These are phyloP conservation scores for Mimachlamys varia DNA, from an alignment of 2,888 invertebrate species.

Conservation along the genomic window DNA sequence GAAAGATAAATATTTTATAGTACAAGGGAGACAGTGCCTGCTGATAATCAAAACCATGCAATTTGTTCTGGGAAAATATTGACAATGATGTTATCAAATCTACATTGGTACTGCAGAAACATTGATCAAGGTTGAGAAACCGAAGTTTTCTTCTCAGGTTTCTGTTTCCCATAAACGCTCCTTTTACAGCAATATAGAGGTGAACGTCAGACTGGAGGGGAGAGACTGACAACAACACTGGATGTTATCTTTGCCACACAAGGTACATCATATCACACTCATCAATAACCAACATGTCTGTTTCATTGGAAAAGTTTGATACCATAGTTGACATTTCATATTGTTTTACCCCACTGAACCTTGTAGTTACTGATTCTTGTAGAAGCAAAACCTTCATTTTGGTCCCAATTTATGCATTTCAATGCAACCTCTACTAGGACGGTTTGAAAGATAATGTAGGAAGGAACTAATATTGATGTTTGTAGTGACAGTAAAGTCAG, in stretches of 20 bases:
- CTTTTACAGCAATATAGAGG: background rate
- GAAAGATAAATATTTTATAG: conserved; percentile 19
- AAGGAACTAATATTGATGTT: too few relatives aligned
- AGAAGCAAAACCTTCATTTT: too few relatives aligned
- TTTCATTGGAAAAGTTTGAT: too few relatives aligned
- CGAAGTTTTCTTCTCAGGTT: background rate
- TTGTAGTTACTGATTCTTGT: too few relatives aligned
- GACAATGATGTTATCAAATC: background rate
- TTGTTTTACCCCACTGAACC: too few relatives aligned
- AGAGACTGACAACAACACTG: background rate
- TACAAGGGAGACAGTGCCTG: background rate
- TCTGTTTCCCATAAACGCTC: background rate
- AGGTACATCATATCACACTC: background rate
- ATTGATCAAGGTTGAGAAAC: background rate
- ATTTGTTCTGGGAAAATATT: conserved; percentile 10
- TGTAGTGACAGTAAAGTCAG: too few relatives aligned
- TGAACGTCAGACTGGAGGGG: background rate
- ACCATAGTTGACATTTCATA: too few relatives aligned
- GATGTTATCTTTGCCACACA: background rate
- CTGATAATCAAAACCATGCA: background rate
- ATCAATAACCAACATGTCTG: too few relatives aligned
- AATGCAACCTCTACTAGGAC: too few relatives aligned
- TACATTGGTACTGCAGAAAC: background rate
- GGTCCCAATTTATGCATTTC: too few relatives aligned
- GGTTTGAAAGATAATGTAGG: too few relatives aligned